A percentile compares a stretch with the other conserved stretches of the same genome.
phyloP scores from a whole-genome alignment of 2,113 vertebrate species.

The Sapajus apella region DNA sequence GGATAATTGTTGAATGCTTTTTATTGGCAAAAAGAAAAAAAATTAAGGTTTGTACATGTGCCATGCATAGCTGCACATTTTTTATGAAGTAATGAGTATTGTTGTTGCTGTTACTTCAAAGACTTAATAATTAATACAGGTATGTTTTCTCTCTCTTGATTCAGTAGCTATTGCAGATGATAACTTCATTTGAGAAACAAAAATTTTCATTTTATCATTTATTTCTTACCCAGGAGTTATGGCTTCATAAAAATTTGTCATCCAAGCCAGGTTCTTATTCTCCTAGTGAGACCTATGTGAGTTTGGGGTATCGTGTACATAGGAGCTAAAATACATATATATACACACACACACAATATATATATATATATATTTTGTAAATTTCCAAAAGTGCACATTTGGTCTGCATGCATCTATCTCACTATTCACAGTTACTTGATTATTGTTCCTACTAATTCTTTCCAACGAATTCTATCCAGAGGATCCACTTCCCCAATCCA shows the following conservation, averaged over 20 bases:
- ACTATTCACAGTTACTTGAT: not conserved
- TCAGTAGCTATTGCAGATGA: not conserved
- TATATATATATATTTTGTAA: not conserved
- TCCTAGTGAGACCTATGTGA: not conserved
- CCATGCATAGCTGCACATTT: not conserved
- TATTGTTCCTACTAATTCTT: not conserved
- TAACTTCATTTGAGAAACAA: not conserved
- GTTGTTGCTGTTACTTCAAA: not conserved
- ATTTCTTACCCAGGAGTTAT: not conserved
- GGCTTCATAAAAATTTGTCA: not conserved
- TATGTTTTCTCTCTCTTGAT: not conserved
- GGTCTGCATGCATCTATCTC: fast-evolving
- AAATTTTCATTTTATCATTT: not conserved
- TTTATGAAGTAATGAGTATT: not conserved
- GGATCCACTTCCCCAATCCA: not conserved
- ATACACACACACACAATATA: no score
- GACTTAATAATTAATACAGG: not conserved
- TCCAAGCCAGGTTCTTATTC: not conserved
- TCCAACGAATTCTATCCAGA: not conserved
- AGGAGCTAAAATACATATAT: not conserved
- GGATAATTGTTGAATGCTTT: not conserved
- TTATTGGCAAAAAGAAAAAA: not conserved
- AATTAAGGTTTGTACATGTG: not conserved
- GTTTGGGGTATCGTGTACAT: not conserved
- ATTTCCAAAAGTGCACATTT: not conserved